These are phyloP conservation scores for Chymomyza costata DNA, from an alignment of 1,140 invertebrate species.

Conservation along the genomic window DNA sequence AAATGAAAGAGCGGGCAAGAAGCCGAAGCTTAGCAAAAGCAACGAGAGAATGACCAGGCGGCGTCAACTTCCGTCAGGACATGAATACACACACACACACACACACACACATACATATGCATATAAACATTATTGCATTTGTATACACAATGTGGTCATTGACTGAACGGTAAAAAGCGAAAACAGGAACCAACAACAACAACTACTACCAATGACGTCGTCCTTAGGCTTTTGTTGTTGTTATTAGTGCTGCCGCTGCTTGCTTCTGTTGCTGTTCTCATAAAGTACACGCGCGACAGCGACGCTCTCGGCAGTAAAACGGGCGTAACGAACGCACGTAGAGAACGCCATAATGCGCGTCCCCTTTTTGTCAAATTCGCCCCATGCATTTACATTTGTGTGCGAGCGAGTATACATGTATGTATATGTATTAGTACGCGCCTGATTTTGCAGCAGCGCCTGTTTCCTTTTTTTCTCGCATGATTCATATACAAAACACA, in stretches of 20 bases:
- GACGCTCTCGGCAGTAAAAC: no score
- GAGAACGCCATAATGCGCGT: slow-evolving; percentile 66
- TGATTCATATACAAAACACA: no score
- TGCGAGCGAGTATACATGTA: neutral
- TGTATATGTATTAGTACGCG: neutral
- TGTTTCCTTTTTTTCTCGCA: no score
- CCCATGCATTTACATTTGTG: slow-evolving; percentile 6
- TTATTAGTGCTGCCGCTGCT: slow-evolving; percentile 27
- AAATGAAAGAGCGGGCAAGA: slow-evolving; percentile 5
- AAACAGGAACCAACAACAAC: slow-evolving; percentile 56
- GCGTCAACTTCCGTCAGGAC: slow-evolving; percentile 69
- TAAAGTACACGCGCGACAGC: slow-evolving; percentile 3
- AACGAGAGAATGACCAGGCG: slow-evolving; percentile 59
- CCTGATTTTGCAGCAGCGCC: neutral
- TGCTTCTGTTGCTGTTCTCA: slow-evolving; percentile 12
- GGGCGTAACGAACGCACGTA: slow-evolving; percentile 50
- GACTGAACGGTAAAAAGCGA: slow-evolving; percentile 73
- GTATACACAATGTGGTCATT: slow-evolving; percentile 72
- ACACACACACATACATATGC: slow-evolving; percentile 13
- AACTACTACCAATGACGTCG: slow-evolving; percentile 58
- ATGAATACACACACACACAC: slow-evolving; percentile 24
- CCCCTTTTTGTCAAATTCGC: slow-evolving; percentile 45
- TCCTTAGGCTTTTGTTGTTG: no score
- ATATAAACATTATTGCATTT: slow-evolving; percentile 26
- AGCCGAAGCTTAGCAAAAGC: slow-evolving; percentile 47